Evolutionary conservation across 2,888 invertebrate genomes (phyloP), one percentile per base, ranked within the genome.

Genomic region (Rhynchonema sp.): DNA sequence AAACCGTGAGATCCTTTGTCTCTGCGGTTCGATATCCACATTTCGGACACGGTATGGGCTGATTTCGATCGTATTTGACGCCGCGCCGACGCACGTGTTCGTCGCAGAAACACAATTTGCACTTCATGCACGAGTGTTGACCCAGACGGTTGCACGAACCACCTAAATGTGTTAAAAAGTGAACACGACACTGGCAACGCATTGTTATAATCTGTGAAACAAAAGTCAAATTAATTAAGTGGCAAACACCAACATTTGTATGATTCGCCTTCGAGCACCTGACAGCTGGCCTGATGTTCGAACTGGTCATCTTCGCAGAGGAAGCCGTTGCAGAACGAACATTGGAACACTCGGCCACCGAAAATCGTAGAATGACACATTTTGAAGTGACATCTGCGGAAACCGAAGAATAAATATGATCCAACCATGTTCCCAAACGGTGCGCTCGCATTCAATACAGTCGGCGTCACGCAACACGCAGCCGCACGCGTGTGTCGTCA

Each of bases 221-320:
- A 38, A 6, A 38, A 38, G 17, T 13, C 17, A 38, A 17, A 13
- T 38, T 6, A 38, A 38, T 13, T 38, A 38, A 38, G 17, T 17
- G 17, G 6, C 38, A 6, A 38, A 38, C 64, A 69, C 76, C 79
- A 76, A 83, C 94, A 94, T 79, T 94, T 94, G 74, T 85, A 90
- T 68, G 83, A 89, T 76, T 94, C 94, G 0, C 89, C 84, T 73
- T 94, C 92, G 6, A 94, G 78, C 62, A 90, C 86, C 79, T 94
- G 91, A 73, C 91, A 92, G 0, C 87, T 88, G 2, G 92, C 92
- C 77, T 94, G 94, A 77, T 94, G 92, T 76, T 94, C 92, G 77
- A 90, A 90, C 76, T 90, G 90, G 76, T 90, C 90, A 75, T 90
- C 90, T 77, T 90, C 90, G 57, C 94, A 94, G 27, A 80, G 70